Conservation (phyloP, 2,888 invertebrate species). For the Xiphydria camelus region DNA sequence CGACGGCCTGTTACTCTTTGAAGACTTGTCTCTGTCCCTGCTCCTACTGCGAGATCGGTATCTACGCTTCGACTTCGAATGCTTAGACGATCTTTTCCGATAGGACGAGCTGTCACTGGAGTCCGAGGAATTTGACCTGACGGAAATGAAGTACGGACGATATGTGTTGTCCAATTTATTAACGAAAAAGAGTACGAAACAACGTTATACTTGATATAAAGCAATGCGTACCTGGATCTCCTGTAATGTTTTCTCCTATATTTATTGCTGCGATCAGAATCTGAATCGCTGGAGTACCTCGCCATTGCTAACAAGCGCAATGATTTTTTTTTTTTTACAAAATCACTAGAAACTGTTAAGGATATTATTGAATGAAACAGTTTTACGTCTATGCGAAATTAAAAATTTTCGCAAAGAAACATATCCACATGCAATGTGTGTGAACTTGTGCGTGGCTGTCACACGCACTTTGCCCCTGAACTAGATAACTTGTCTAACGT, state of each 20-base stretch:
- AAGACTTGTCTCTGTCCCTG: constrained; percentile 38
- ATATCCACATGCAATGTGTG: no score
- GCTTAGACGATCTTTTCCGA: constrained; percentile 42
- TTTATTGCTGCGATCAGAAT: constrained; percentile 48
- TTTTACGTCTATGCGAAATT: no score
- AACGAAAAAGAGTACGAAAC: constrained; percentile 3
- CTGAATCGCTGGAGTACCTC: constrained; percentile 52
- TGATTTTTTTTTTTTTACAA: no score
- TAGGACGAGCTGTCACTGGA: constrained; percentile 47
- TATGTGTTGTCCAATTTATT: no score
- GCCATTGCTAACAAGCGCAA: constrained; percentile 48
- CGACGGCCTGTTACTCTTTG: constrained; percentile 43
- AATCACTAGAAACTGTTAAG: no score
- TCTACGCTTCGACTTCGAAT: constrained; percentile 45
- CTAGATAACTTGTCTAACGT: no score
- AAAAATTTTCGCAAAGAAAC: no score
- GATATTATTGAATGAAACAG: no score
- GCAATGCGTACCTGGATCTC: constrained; percentile 38
- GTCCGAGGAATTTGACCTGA: constrained; percentile 46
- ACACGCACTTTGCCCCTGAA: no score
- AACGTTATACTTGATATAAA: no score
- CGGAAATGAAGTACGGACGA: neutral
- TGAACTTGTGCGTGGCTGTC: no score
- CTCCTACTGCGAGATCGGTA: constrained; percentile 47
- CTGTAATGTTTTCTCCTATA: constrained; percentile 44